Evolutionary conservation across 2,888 invertebrate genomes (phyloP), one percentile per base, ranked within the genome.

Genomic region (Hypselothyrea guttata): DNA sequence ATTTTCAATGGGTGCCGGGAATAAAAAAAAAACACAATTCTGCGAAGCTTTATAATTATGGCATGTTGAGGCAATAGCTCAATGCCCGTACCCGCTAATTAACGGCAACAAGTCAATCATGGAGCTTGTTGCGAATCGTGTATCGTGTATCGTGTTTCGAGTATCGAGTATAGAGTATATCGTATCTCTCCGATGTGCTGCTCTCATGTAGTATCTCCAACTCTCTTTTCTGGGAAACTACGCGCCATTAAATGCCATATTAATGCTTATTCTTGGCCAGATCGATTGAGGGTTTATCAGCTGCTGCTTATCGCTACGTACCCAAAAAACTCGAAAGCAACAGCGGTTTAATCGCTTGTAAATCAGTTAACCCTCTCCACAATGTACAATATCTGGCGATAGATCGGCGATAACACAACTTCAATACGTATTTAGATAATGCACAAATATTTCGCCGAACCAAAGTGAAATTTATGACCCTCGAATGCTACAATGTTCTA

Each of bases 321-420:
- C n/a, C n/a, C n/a, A n/a, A n/a, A n/a, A n/a, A n/a, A n/a, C n/a
- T n/a, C n/a, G 28, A 42, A 12, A 13, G 16, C 12, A 13, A 51
- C 41, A 63, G 49, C 44, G 34, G 44, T 45, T 56, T 67, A 85
- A 75, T 67, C 66, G 84, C 70, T 77, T 77, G 62, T 86, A 84
- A 86, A 83, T 84, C 77, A 75, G 68, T 66, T 63, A 60, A 28
- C 18, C 12, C 30, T 31, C 27, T 35, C 28, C 11, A 49, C 47
- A 2, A n/a, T 47, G 37, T 27, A 15, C 37, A 15, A 52, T 56
- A 49, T 42, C 13, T 40, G 51, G 22, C 12, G 8, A 22, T 41
- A 51, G 44, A 37, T 53, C 35, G 46, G 4, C 33, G 71, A 51
- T 56, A 48, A 30, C 33, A 31, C 5, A 5, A n/a, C n/a, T n/a